These are phyloP conservation scores for Camptogramma bilineatum DNA, from an alignment of 2,888 invertebrate genomes.

Conservation along the genomic window DNA sequence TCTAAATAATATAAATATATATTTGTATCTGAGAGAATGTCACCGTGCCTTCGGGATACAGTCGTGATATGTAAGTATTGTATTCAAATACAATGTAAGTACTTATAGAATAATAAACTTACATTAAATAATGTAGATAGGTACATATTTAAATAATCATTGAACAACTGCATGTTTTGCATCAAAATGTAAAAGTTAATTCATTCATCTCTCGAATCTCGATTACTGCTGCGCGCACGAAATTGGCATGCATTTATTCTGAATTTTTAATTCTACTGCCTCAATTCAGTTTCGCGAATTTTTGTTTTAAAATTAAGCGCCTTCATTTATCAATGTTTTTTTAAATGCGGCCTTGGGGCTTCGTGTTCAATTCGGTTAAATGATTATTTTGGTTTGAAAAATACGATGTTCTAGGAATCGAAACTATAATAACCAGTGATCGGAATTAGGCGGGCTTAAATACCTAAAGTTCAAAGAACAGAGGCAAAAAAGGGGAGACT, in stretches of 20 bases:
- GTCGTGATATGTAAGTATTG: too few species aligned
- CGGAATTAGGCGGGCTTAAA: too few species aligned
- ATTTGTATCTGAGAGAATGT: too few species aligned
- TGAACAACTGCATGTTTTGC: constrained; percentile 4
- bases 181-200: constrained; percentile 27
- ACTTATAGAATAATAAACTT: neutral
- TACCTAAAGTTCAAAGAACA: too few species aligned
- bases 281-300: constrained; percentile 27
- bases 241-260: constrained; percentile 34
- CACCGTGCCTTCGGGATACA: too few species aligned
- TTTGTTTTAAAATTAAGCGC: constrained; percentile 25
- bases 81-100: too few species aligned
- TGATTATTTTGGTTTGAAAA: constrained; percentile 7
- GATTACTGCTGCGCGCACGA: constrained; percentile 25
- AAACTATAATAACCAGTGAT: too few species aligned
- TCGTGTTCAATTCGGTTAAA: constrained; percentile 6
- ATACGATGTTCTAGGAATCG: neutral
- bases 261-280: constrained; percentile 24
- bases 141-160: neutral
- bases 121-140: neutral
- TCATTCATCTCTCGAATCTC: constrained; percentile 31
- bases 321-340: constrained; percentile 19
- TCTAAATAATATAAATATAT: too few species aligned
- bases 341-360: constrained; percentile 1
- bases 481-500: too few species aligned